phyloP scores from a whole-genome alignment of 2,797 vertebrate genomes.

The Hypotaenidia okinawae region DNA sequence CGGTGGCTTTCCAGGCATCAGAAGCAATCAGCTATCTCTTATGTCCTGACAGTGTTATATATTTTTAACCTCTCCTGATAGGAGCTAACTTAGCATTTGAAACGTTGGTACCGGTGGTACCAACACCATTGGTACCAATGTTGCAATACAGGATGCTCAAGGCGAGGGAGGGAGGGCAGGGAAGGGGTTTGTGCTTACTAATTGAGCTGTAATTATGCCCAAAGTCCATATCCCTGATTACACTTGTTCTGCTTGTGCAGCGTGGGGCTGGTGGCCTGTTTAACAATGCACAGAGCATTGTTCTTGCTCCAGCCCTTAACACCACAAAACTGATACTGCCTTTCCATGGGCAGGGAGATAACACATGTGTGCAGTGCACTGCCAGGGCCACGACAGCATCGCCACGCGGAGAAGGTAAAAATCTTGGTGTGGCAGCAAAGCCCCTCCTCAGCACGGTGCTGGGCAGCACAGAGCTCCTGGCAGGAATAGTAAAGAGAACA shows the following conservation, averaged over 20 bases:
- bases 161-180: neutral
- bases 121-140: neutral
- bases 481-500: neutral
- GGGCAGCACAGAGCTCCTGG: neutral
- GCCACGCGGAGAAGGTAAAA: constrained; percentile 11
- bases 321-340: constrained; percentile 44
- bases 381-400: constrained; percentile 25
- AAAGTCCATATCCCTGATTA: neutral
- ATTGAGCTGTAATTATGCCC: neutral
- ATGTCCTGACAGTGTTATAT: too few relatives aligned
- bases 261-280: constrained; percentile 63
- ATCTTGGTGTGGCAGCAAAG: neutral
- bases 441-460: fast-evolving
- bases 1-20: too few relatives aligned
- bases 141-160: neutral
- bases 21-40: too few relatives aligned
- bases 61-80: too few relatives aligned
- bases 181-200: neutral
- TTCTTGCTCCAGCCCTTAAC: constrained; percentile 40
- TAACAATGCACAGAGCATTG: constrained; percentile 70
- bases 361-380: constrained; percentile 1
- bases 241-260: constrained; percentile 63
- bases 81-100: too few relatives aligned
- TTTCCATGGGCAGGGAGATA: constrained; percentile 41
- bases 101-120: too few relatives aligned